Conservation (phyloP, 2,888 invertebrate genomes). For the Furcula furcula region DNA sequence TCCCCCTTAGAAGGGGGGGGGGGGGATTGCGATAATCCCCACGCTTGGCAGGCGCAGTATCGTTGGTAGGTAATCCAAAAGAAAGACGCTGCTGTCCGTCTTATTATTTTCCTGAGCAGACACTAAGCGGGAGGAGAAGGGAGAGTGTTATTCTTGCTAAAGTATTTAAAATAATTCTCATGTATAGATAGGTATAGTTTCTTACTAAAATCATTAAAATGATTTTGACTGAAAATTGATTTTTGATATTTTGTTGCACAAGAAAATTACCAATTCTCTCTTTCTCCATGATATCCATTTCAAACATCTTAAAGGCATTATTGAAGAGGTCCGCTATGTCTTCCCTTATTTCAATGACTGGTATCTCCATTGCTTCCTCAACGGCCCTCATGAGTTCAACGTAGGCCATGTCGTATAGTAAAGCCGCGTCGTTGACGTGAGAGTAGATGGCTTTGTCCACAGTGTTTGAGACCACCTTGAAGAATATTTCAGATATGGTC, state of each 20-base stretch:
- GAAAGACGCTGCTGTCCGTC: too few species aligned
- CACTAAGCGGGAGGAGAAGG: too few species aligned
- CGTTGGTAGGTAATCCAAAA: too few species aligned
- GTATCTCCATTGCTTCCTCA: slow-evolving; percentile 69
- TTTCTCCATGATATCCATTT: slow-evolving; percentile 54
- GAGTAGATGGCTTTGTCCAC: slow-evolving; percentile 63
- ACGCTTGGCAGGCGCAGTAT: too few species aligned
- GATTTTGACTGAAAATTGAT: too few species aligned
- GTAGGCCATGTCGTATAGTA: slow-evolving; percentile 65
- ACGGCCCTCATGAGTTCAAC: slow-evolving; percentile 59
- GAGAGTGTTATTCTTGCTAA: too few species aligned
- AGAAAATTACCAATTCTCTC: slow-evolving; percentile 51
- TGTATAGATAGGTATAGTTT: too few species aligned
- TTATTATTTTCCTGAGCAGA: too few species aligned
- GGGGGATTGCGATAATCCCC: too few species aligned
- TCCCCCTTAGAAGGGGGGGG: too few species aligned
- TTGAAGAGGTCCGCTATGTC: slow-evolving; percentile 54
- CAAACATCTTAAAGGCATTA: slow-evolving; percentile 55
- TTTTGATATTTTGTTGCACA: background rate
- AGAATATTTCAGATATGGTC: slow-evolving; percentile 53
- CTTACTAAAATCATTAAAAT: too few species aligned
- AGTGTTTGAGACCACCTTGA: slow-evolving; percentile 45
- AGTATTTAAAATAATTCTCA: too few species aligned
- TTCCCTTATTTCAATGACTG: slow-evolving; percentile 53
- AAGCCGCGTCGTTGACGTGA: slow-evolving; percentile 44